Evolutionary conservation across 2,888 invertebrate species (phyloP).

Genomic region (Drosophila rubida): DNA sequence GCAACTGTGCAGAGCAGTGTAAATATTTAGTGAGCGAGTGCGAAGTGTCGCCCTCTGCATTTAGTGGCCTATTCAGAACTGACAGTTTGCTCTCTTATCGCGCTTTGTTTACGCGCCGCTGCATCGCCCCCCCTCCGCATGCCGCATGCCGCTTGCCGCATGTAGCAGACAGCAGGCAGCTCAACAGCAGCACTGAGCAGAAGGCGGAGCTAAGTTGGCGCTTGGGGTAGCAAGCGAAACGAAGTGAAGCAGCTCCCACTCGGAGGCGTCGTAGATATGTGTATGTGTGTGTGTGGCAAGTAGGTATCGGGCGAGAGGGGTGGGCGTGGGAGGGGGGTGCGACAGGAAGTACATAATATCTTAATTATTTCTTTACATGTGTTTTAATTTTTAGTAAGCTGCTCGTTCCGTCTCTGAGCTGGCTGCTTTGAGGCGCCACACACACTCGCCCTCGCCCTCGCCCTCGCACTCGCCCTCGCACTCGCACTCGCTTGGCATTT

Average conservation of each 20-base stretch:
- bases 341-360: slow-evolving; percentile 64
- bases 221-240: slow-evolving; percentile 1
- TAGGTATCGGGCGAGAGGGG: neutral
- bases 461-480: neutral
- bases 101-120: slow-evolving; percentile 65
- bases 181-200: neutral
- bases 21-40: slow-evolving; percentile 39
- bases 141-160: slow-evolving; percentile 48
- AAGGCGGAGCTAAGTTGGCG: neutral
- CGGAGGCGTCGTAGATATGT: neutral
- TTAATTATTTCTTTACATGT: slow-evolving; percentile 79
- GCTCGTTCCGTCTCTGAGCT: slow-evolving; percentile 27
- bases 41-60: slow-evolving; percentile 59
- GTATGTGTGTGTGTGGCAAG: slow-evolving; percentile 4
- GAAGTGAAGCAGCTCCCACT: slow-evolving; percentile 2
- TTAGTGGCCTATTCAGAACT: slow-evolving; percentile 70
- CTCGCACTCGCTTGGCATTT: slow-evolving; percentile 55
- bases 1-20: slow-evolving; percentile 35
- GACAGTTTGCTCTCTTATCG: slow-evolving; percentile 71
- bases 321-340: neutral
- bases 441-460: slow-evolving; percentile 14
- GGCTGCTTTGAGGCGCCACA: slow-evolving; percentile 34
- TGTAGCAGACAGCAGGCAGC: neutral
- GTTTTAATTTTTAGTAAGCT: slow-evolving; percentile 78
- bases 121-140: slow-evolving; percentile 34